Base-by-base conservation (phyloP, 2,797 vertebrate species). In the Pogoniulus pusillus region DNA sequence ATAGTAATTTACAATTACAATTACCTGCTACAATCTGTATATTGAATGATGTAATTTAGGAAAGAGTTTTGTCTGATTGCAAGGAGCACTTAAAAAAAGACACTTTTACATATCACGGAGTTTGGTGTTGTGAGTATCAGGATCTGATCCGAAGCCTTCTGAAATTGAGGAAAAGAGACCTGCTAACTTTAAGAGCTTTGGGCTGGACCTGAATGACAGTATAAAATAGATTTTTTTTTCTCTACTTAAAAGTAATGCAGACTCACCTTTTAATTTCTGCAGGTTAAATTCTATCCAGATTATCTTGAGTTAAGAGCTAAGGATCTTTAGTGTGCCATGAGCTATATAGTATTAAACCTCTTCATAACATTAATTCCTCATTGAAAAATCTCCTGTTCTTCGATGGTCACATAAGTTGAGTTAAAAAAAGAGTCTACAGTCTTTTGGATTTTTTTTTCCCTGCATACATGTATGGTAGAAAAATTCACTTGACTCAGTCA, bases 1-100 rank as follows among this genome's bases (percentile, higher is more conserved):
- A 82, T 58, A 41, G 85, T 95, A 96, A 96, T 96, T 96, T 96
- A 96, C 93, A 94, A 91, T 94, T 93, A 93, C 95, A 93, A 91
- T 95, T 95, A 87, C 73, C 70, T 79, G 82, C 73, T 95, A 93
- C 82, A 91, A 91, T 93, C 93, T 94, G 93, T 95, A 92, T 90
- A 91, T 93, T 93, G 94, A 95, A 96, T 93, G 85, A 95, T 96
- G 89, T 71, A 86, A 88, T 96, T 94, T 94, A 91, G 71, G 65
- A 94, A 88, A 30, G 86, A 59, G 63, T 93, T 96, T 95, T 92
- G 92, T 92, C 92, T 96, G 96, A 97, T 95, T 96, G 90, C 88
- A 86, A 94, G 93, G 71, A 95, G 51, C 85, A 92, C 95, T 97
- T 96, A 82, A 91, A 95, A 87, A 92, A 84, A 49, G 70, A 30